Base-by-base conservation (phyloP, 1,140 invertebrate genomes). In the Euwallacea fornicatus region DNA sequence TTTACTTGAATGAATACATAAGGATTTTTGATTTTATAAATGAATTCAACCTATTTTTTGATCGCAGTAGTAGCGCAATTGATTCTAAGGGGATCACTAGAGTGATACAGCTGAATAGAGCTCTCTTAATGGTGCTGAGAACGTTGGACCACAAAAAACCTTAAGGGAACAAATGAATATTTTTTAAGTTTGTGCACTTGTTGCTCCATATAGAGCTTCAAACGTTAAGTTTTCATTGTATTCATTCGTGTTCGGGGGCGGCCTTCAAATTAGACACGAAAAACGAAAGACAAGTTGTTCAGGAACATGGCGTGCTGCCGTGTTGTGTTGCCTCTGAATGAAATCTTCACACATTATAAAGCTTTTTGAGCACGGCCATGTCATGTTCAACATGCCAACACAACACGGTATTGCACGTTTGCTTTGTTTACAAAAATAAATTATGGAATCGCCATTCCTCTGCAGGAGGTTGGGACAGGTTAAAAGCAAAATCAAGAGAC, bases 171-270 rank as follows among this genome's bases (percentile, higher is more conserved):
- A 33, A 33, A 33, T 33, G 21, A 33, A 33, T 4, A 33, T 33
- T 33, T 47, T 47, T 47, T 2, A 13, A 10, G 1, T 47, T 47
- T 47, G 9, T 13, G n/a, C 2, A 69, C 21, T 69, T 69, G n/a
- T 58, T 56, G 16, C 54, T 56, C 8, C 7, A 56, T 15, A 13
- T 56, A 8, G 54, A 3, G 54, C 16, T n/a, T 11, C n/a, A 56
- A 56, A 56, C 7, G 54, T 11, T 68, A 75, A 73, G 73, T 70
- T 75, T 73, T 67, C 69, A 73, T 73, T 73, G 60, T 61, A 72
- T 54, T 75, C 54, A 44, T 73, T 73, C 72, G 74, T 75, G 74
- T 71, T 74, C 44, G 47, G 66, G 66, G 69, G 65, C 68, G 72
- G 70, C 55, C 61, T 69, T 69, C 67, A 61, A 69, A 69, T 69